Percentiles rank a stretch among this genome's conserved stretches.
Conservation (phyloP, 2,888 invertebrate genomes). For the Brassicogethes aeneus region DNA sequence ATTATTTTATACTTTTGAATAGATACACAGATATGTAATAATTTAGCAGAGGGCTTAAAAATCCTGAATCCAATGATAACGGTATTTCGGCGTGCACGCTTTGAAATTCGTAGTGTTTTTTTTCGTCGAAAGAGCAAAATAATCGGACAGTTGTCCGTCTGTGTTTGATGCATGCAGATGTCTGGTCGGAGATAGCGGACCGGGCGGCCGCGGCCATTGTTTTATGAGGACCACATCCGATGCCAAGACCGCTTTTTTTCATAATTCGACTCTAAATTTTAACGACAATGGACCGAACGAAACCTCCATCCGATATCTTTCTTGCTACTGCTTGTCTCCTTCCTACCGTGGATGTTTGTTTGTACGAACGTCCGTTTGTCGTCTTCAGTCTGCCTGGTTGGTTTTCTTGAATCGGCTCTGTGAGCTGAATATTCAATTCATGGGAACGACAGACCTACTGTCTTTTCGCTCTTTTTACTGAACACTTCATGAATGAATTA, state of each 20-base stretch:
- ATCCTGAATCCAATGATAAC: no score
- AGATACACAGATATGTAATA: no score
- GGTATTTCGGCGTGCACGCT: not conserved
- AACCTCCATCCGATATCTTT: no score
- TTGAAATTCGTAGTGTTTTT: not conserved
- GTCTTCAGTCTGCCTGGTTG: constrained; percentile 10
- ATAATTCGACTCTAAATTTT: constrained; percentile 9
- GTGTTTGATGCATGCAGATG: constrained; percentile 25
- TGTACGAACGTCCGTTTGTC: not conserved
- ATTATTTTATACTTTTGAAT: no score
- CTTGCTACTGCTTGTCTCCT: no score
- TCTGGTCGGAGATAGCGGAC: constrained; percentile 29
- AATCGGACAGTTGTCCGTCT: constrained; percentile 11
- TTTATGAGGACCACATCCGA: constrained; percentile 33
- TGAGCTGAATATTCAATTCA: constrained; percentile 38
- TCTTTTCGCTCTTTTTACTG: no score
- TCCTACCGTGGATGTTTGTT: no score
- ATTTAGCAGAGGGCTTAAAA: no score
- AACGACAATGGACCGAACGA: constrained; percentile 26
- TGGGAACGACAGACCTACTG: constrained; percentile 29
- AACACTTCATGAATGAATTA: no score
- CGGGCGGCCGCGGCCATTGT: constrained; percentile 21
- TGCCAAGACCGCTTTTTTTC: constrained; percentile 30
- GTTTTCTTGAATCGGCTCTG: constrained; percentile 14
- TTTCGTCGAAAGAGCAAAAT: no score